Conservation (phyloP, 2,113 vertebrate species). For the Alectura lathami region DNA sequence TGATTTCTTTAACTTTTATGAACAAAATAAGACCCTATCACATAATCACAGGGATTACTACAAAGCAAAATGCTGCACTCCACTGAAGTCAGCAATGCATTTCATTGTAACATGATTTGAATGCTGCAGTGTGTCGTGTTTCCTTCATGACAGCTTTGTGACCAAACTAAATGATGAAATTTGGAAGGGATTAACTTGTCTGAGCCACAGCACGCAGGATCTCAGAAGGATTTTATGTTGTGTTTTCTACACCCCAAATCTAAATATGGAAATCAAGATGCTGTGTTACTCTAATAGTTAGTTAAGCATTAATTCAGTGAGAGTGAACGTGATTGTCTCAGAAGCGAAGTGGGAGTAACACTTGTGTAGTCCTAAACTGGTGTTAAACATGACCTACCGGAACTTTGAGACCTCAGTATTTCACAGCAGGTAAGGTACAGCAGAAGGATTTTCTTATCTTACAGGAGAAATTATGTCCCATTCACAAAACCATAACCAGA, state of each 20-base stretch:
- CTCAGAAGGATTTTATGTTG: background rate
- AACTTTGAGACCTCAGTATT: background rate
- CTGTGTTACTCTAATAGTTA: background rate
- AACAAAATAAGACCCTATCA: background rate
- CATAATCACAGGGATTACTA: background rate
- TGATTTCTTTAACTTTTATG: background rate
- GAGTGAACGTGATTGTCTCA: background rate
- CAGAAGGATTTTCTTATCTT: background rate
- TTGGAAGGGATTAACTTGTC: background rate
- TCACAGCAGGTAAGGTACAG: background rate
- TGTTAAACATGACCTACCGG: background rate
- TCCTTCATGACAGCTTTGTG: background rate
- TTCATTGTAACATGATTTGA: background rate
- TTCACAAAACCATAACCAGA: background rate
- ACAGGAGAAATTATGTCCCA: background rate
- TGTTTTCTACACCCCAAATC: background rate
- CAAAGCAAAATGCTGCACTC: background rate
- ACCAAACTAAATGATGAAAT: background rate
- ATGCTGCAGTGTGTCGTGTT: background rate
- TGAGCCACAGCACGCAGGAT: background rate
- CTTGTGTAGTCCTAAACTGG: background rate
- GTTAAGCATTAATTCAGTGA: background rate
- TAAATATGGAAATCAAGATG: background rate
- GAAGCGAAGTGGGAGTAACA: background rate
- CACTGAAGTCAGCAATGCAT: background rate